Evolutionary conservation across 2,888 invertebrate genomes (phyloP).

Genomic region (Drosophila limbata): DNA sequence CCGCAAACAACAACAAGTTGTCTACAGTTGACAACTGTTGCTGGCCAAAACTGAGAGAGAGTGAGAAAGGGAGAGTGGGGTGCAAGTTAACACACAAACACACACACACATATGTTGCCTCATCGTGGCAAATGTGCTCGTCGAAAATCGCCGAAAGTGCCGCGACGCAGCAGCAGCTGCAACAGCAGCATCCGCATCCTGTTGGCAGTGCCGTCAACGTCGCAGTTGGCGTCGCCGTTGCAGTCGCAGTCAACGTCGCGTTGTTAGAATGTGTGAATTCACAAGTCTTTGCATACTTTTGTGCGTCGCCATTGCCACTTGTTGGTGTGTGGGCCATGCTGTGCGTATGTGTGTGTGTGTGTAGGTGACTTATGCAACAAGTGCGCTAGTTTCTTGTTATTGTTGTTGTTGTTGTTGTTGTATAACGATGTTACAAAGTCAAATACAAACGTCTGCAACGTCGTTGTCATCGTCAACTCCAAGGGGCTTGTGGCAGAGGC

Average conservation of each 20-base stretch:
- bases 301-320: constrained; percentile 74
- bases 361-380: constrained; percentile 72
- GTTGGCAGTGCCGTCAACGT: constrained; percentile 38
- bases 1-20: constrained; percentile 69
- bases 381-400: constrained; percentile 64
- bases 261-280: constrained; percentile 76
- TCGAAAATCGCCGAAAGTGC: constrained; percentile 75
- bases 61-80: neutral
- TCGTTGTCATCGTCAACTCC: constrained; percentile 50
- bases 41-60: constrained; percentile 29
- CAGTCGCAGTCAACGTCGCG: constrained; percentile 25
- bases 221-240: constrained; percentile 14
- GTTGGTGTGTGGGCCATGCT: constrained; percentile 54
- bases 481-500: constrained; percentile 7
- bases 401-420: constrained; percentile 52
- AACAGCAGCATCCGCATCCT: constrained; percentile 40
- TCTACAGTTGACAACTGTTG: constrained; percentile 71
- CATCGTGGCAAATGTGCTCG: constrained; percentile 53
- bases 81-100: neutral
- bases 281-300: constrained; percentile 78
- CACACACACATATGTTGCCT: constrained; percentile 11
- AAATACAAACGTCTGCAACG: constrained; percentile 74
- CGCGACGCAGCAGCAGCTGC: constrained; percentile 55
- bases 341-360: constrained; percentile 37
- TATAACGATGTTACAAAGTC: constrained; percentile 76